These are phyloP conservation scores for Phyllotreta striolata DNA, from an alignment of 2,888 invertebrate genomes.

Conservation along the genomic window DNA sequence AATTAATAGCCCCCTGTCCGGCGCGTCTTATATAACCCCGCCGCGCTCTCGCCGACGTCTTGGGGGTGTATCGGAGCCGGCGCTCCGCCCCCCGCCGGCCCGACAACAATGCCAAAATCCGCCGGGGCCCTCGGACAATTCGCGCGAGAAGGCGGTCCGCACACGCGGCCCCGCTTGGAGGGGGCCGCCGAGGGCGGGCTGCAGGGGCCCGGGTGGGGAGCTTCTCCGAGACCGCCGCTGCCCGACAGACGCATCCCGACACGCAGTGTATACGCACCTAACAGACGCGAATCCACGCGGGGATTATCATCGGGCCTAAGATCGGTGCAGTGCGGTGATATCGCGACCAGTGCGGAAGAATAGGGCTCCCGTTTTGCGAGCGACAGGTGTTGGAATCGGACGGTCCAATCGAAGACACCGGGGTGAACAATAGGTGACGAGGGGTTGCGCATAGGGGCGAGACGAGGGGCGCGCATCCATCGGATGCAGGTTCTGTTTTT, in stretches of 20 bases:
- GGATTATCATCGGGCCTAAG: constrained; percentile 31
- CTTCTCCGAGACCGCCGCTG: constrained; percentile 51
- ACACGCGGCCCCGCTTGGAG: constrained; percentile 56
- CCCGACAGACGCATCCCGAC: constrained; percentile 59
- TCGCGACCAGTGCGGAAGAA: constrained; percentile 20
- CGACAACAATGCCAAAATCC: constrained; percentile 59
- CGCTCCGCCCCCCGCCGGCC: constrained; percentile 48
- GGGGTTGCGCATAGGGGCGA: constrained; percentile 52
- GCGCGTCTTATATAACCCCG: constrained; percentile 46
- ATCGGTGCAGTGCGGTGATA: constrained; percentile 45
- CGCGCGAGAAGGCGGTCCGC: constrained; percentile 59
- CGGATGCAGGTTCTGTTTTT: constrained; percentile 49
- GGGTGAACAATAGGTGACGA: constrained; percentile 57
- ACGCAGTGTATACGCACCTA: constrained; percentile 59
- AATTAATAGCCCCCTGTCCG: constrained; percentile 43
- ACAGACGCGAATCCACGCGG: constrained; percentile 47
- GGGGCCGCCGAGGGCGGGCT: constrained; percentile 55
- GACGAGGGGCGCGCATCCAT: constrained; percentile 51
- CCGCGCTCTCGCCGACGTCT: constrained; percentile 55
- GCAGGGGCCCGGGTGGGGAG: constrained; percentile 52
- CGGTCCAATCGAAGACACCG: constrained; percentile 46
- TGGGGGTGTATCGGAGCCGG: constrained; percentile 52
- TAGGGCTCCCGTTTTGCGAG: constrained; percentile 20
- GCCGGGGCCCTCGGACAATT: constrained; percentile 58
- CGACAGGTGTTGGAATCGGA: constrained; percentile 46